A percentile compares a stretch with the other conserved stretches of the same genome.
These are phyloP conservation scores for Yoshiicerus persimilis DNA, from an alignment of 1,140 invertebrate species.

Conservation along the genomic window DNA sequence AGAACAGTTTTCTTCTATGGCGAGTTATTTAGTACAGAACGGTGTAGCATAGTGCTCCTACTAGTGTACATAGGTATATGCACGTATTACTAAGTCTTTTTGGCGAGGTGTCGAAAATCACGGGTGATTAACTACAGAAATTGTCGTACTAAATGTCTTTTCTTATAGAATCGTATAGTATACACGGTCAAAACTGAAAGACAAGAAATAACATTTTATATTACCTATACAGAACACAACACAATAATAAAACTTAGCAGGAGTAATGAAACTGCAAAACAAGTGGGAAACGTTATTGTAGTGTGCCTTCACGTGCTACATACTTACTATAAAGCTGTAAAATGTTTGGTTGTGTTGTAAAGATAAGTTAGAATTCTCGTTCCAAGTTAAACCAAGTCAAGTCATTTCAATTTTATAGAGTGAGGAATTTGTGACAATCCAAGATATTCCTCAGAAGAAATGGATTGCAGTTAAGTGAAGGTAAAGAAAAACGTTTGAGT, in stretches of 20 bases:
- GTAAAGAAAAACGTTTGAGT: not conserved
- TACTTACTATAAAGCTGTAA: not conserved
- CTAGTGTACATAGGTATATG: too few species aligned
- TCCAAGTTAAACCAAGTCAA: not conserved
- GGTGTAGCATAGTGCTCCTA: too few species aligned
- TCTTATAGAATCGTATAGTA: not conserved
- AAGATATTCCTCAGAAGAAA: not conserved
- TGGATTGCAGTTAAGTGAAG: not conserved
- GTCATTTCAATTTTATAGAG: not conserved
- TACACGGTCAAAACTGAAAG: not conserved
- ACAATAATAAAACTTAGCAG: slow-evolving; percentile 1
- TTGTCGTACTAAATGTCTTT: slow-evolving; percentile 11
- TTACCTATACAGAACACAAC: too few species aligned
- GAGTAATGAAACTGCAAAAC: not conserved
- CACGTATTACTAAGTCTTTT: not conserved
- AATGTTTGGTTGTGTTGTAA: not conserved
- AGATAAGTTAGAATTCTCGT: not conserved
- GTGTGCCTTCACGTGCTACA: not conserved
- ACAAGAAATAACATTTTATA: too few species aligned
- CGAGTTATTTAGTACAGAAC: too few species aligned
- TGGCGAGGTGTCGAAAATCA: slow-evolving; percentile 14
- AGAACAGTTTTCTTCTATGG: too few species aligned
- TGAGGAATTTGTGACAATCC: not conserved
- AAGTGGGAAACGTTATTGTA: not conserved
- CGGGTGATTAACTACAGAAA: slow-evolving; percentile 8